Evolutionary conservation across 2,888 invertebrate species (phyloP).

Genomic region (Cataglyphis livida): DNA sequence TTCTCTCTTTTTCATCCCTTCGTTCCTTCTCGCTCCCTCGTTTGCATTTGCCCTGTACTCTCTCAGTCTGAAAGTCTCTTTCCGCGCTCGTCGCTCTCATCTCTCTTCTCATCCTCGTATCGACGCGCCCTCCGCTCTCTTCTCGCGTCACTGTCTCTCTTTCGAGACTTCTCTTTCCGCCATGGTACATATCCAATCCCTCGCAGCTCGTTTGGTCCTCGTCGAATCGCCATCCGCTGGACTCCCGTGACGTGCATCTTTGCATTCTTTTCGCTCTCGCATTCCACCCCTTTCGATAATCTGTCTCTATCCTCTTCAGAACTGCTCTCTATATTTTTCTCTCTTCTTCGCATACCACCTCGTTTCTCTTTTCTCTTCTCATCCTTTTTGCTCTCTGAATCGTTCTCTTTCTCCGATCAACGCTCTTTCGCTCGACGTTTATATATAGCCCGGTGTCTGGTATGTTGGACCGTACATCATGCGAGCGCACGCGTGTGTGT

Average conservation of each 20-base stretch:
- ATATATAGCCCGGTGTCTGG: conserved; percentile 68
- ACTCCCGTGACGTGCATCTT: conserved; percentile 67
- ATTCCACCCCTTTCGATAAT: conserved; percentile 32
- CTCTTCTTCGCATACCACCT: conserved; percentile 43
- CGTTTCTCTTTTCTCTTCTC: conserved; percentile 48
- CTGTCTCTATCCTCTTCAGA: conserved; percentile 52
- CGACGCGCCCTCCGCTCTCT: conserved; percentile 33
- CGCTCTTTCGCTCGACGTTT: conserved; percentile 59
- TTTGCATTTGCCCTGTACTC: conserved; percentile 40
- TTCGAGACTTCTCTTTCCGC: conserved; percentile 37
- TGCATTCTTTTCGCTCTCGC: conserved; percentile 58
- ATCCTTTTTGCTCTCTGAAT: conserved; percentile 37
- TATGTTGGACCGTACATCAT: conserved; percentile 70
- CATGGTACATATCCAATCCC: conserved; percentile 33
- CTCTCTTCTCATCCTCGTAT: conserved; percentile 31
- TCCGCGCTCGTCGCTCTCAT: conserved; percentile 45
- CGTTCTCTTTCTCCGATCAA: conserved; percentile 63
- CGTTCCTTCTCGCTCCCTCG: conserved; percentile 32
- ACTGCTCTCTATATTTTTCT: conserved; percentile 43
- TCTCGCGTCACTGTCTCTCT: conserved; percentile 12
- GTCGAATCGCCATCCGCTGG: conserved; percentile 36
- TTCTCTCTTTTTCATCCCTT: conserved; percentile 46
- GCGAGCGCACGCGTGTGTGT: conserved; percentile 50
- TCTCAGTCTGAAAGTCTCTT: conserved; percentile 13
- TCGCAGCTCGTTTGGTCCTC: conserved; percentile 47